These are phyloP conservation scores for Tuberolachnus salignus DNA, from an alignment of 2,888 invertebrate species.

Conservation along the genomic window DNA sequence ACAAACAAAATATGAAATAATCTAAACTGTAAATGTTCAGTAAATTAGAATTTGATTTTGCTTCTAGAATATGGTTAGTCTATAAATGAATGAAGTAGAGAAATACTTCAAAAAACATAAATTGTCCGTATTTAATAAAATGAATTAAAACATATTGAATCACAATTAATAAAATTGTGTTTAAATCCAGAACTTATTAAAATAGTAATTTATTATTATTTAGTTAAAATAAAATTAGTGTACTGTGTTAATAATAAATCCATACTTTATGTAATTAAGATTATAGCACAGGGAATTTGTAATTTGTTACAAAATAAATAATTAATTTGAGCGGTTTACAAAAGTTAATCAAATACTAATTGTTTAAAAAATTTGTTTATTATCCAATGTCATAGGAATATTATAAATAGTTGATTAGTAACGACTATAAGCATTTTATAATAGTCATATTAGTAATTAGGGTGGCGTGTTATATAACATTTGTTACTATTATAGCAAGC, in stretches of 20 bases:
- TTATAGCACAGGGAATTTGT: not conserved
- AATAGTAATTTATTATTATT: not conserved
- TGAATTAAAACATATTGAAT: not conserved
- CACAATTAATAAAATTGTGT: not conserved
- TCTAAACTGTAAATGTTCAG: no score
- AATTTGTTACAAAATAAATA: not conserved
- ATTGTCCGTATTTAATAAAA: conserved; percentile 7
- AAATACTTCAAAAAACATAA: not conserved
- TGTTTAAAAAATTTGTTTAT: no score
- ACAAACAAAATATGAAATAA: not conserved
- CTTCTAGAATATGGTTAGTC: not conserved
- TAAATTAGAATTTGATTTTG: not conserved
- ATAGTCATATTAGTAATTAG: not conserved
- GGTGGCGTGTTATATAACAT: no score
- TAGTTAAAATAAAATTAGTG: not conserved
- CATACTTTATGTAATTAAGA: not conserved
- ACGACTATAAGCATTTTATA: not conserved
- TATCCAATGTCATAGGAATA: no score
- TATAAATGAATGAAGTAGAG: not conserved
- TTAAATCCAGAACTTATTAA: not conserved
- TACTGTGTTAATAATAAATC: not conserved
- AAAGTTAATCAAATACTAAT: no score
- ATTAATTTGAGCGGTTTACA: no score
- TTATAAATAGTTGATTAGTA: no score
- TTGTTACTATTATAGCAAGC: conserved; percentile 5